phyloP scores from a whole-genome alignment of 2,888 invertebrate genomes.

The Kuschelorhynchus macadamiae region DNA sequence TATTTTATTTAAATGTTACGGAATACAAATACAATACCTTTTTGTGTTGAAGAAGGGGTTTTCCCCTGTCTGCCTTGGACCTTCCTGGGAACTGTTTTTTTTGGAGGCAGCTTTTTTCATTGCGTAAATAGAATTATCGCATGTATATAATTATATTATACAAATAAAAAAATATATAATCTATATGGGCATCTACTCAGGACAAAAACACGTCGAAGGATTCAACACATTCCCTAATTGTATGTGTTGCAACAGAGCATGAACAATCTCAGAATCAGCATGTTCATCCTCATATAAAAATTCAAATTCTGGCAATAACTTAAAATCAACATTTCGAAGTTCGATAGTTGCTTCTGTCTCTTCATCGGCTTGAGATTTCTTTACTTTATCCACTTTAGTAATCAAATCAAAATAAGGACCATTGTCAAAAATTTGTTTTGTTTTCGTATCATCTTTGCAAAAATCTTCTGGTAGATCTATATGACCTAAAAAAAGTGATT shows the following conservation, averaged over 20 bases:
- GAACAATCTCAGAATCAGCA: conserved; percentile 54
- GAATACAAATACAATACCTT: no score
- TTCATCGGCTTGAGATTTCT: conserved; percentile 47
- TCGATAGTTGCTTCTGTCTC: conserved; percentile 36
- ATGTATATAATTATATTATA: no score
- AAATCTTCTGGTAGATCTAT: conserved; percentile 33
- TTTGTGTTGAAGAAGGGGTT: no score
- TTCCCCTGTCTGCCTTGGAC: no score
- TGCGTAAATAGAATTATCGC: no score
- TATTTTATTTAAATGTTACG: no score
- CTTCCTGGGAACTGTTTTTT: no score
- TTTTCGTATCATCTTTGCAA: conserved; percentile 38
- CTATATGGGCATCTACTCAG: no score
- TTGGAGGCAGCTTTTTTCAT: no score
- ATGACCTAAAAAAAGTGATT: conserved; percentile 11
- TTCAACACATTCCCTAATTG: conserved; percentile 47
- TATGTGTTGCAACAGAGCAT: conserved; percentile 54
- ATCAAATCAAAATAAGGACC: conserved; percentile 58
- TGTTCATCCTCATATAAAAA: conserved; percentile 56
- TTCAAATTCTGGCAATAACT: conserved; percentile 49
- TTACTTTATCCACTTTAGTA: conserved; percentile 55
- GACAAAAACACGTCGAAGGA: conserved; percentile 54
- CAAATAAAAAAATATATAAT: no score
- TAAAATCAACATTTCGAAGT: conserved; percentile 44
- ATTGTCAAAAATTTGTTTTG: conserved; percentile 52